A percentile compares a stretch with the other conserved stretches of the same genome.
Evolutionary conservation across 2,797 vertebrate species (phyloP).

Genomic region (Smutsia gigantea): DNA sequence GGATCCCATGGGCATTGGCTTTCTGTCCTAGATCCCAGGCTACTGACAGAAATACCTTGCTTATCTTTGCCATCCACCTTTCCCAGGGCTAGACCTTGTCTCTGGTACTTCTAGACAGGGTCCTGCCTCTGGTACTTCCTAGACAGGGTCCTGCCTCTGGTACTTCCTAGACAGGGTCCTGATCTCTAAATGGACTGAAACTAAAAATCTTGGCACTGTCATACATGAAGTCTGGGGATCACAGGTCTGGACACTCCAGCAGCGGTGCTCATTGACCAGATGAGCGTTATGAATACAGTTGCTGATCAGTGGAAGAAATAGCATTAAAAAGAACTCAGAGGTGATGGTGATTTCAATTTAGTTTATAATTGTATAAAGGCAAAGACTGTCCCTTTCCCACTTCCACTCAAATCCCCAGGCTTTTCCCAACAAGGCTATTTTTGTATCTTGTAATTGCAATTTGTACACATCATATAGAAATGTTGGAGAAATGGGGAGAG

Average conservation of each 20-base stretch:
- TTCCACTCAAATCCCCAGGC: not conserved
- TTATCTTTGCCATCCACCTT: not conserved
- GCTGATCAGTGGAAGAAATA: not conserved
- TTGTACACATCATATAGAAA: not conserved
- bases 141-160: not conserved
- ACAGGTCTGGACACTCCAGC: not conserved
- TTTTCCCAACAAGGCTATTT: not conserved
- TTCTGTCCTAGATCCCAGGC: not conserved
- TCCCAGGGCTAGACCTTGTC: not conserved
- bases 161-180: not conserved
- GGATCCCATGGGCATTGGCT: not conserved
- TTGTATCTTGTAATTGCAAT: not conserved
- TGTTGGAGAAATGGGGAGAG: not conserved
- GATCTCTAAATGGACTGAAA: not conserved
- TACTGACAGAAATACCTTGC: not conserved
- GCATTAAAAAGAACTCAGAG: not conserved
- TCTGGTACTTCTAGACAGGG: not conserved
- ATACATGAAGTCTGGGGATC: not conserved
- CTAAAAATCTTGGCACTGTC: not conserved
- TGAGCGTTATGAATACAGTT: not conserved
- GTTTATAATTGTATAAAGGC: not conserved
- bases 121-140: not conserved
- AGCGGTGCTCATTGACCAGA: not conserved
- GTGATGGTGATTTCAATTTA: not conserved
- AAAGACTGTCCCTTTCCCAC: not conserved